Evolutionary conservation across 2,888 invertebrate genomes (phyloP), one percentile per base, ranked within the genome.

Genomic region (Apocheima hispidaria): DNA sequence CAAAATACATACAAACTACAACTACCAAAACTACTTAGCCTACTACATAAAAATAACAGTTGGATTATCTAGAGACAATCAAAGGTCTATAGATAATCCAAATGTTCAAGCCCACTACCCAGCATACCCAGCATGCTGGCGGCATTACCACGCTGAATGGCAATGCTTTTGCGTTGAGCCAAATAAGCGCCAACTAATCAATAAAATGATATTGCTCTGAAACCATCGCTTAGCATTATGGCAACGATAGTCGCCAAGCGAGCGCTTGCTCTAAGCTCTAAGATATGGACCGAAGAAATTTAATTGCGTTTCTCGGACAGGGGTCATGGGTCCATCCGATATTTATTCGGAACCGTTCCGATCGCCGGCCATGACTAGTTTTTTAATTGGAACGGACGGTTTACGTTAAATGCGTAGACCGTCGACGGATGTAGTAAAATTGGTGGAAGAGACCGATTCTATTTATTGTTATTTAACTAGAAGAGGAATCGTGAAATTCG

Each of bases 261-360:
- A 51, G 40, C 35, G 16, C 35, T 54, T n/a, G 54, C 36, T 43
- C 52, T 49, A 30, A 46, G 9, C 46, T 44, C 50, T 35, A 66
- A 77, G 76, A 83, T 83, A 81, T 81, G 75, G 83, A 79, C 77
- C 81, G 80, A 81, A 82, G 80, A 85, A 81, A 83, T 85, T 83
- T 86, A 87, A 88, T 86, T 84, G 75, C 77, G 73, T 84, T 85
- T 80, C 78, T 79, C 77, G 75, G 78, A 75, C 78, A 60, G 71
- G 69, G 88, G 86, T 88, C 86, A 87, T 73, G 71, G 87, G 84
- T 82, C 69, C 69, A 71, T 69, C 70, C 70, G 77, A 65, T 69
- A 68, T 69, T 74, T 82, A 80, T 80, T 78, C 78, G 77, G 74
- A 75, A 72, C 81, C 76, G 83, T 79, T 82, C 74, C 81, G 70